phyloP scores from a whole-genome alignment of 1,140 invertebrate species.

The Homalodisca vitripennis region DNA sequence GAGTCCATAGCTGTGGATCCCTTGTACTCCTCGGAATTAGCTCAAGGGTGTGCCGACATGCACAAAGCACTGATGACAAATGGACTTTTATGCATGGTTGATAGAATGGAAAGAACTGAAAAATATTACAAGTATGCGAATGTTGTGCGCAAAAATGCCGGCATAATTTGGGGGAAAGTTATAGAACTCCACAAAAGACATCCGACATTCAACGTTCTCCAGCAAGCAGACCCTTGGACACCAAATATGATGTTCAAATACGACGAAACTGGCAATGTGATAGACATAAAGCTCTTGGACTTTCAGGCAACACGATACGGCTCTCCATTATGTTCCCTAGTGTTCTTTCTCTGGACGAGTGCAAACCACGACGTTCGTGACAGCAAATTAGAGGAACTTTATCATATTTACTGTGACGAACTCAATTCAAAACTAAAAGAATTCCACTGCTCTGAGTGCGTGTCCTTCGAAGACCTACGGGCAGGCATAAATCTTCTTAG shows the following conservation, averaged over 20 bases:
- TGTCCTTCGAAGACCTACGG: not conserved
- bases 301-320: not conserved
- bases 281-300: not conserved
- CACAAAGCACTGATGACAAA: not conserved
- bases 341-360: slow-evolving; percentile 3
- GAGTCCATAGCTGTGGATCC: not conserved
- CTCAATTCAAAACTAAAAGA: not conserved
- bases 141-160: not conserved
- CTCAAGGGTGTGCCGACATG: not conserved
- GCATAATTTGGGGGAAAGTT: not conserved
- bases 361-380: not conserved
- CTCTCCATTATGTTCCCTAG: not conserved
- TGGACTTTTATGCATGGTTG: not conserved
- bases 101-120: not conserved
- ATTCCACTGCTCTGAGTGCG: not conserved
- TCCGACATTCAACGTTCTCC: slow-evolving; percentile 42
- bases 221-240: slow-evolving; percentile 46
- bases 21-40: not conserved
- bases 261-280: not conserved
- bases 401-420: not conserved
- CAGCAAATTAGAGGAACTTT: not conserved
- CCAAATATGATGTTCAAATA: slow-evolving; percentile 45
- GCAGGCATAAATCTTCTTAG: too few relatives aligned
- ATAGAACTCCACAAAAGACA: not conserved
- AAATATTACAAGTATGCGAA: not conserved